Base-by-base conservation (phyloP, 2,113 vertebrate genomes). In the Cavia aperea region DNA sequence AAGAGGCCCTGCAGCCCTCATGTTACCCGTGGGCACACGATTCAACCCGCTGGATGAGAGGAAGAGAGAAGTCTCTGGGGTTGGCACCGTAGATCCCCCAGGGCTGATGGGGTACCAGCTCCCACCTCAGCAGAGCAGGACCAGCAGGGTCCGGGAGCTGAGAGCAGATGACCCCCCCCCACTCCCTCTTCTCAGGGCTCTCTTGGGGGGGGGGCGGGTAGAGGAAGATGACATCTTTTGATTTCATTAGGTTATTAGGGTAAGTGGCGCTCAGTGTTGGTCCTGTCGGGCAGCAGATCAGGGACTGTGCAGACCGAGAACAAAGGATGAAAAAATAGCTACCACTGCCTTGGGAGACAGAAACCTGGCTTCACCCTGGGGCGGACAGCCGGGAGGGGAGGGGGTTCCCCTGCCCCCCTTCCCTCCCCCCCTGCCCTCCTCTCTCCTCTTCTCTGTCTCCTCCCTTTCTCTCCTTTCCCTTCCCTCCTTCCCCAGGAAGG, bases 241-340 rank as follows among this genome's bases (percentile, higher is more conserved):
- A 82, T 90, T 87, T 89, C 73, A 94, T 85, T 33, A 84, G 46
- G 68, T 70, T 46, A 90, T 85, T 87, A n/a, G 79, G 83, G 49
- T 68, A 83, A 68, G 36, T 43, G 84, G 51, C 39, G 43, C 19
- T 51, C 31, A 77, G 49, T 0, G 56, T 31, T 58, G 49, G 29
- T 33, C 56, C 36, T 73, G 65, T 39, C 12, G 0, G 83, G 79
- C 82, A 89, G 93, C 93, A 73, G 87, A 82, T 29, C 4, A 0
- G 26, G 49, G 78, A 23, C 11, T 19, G 19, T 8, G 89, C 86
- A 39, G 60, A 65, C 56, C 9, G 51, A 93, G 93, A 93, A 96
- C 93, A 94, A 84, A 95, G 78, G 84, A 70, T 18, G 5, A 54
- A 8, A 39, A 29, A 46, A 43, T 19, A 46, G 54, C 73, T 13